phyloP scores from a whole-genome alignment of 2,888 invertebrate genomes.

The Clepsis dumicolana region DNA sequence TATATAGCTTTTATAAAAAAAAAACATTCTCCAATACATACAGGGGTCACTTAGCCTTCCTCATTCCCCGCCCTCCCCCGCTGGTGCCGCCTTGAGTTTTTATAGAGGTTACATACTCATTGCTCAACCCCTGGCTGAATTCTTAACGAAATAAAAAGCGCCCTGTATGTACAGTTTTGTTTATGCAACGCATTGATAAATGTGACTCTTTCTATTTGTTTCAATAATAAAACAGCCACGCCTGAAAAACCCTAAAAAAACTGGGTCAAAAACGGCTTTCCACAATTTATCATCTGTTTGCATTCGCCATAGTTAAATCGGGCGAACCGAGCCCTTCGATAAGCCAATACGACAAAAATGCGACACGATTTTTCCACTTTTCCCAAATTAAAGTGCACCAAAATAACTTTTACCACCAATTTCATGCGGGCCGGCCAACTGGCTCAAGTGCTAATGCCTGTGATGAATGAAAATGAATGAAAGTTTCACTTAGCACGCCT shows the following conservation, averaged over 20 bases:
- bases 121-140: no score
- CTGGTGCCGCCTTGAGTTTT: no score
- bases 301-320: neutral
- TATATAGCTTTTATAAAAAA: no score
- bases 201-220: no score
- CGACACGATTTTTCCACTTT: slow-evolving; percentile 31
- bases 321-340: neutral
- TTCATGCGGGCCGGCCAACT: slow-evolving; percentile 37
- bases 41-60: no score
- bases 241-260: neutral
- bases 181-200: no score
- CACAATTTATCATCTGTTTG: neutral
- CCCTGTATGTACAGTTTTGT: no score
- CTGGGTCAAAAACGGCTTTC: neutral
- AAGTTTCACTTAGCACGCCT: slow-evolving; percentile 17
- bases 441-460: slow-evolving; percentile 36
- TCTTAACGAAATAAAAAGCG: no score
- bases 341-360: neutral
- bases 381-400: slow-evolving; percentile 33
- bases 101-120: no score
- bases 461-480: slow-evolving; percentile 10
- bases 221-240: no score
- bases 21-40: no score
- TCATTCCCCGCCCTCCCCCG: no score
- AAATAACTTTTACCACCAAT: slow-evolving; percentile 39